phyloP scores from a whole-genome alignment of 2,113 vertebrate genomes.

The Rana temporaria region DNA sequence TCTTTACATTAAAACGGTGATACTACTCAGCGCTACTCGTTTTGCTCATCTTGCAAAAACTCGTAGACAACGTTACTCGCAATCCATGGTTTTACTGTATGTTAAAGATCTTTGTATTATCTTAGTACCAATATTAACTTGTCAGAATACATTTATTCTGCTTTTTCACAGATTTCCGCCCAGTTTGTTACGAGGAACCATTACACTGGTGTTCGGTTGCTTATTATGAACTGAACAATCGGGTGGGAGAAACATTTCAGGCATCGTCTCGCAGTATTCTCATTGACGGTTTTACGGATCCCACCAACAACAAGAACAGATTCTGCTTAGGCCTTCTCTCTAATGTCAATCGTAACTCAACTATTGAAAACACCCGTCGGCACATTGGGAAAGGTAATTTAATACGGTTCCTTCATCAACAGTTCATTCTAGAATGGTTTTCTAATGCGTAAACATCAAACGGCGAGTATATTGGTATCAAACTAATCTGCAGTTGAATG shows the following conservation, averaged over 20 bases:
- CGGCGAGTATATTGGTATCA: too few relatives aligned
- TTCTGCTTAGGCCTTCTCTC: constrained; percentile 97
- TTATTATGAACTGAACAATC: constrained; percentile 97
- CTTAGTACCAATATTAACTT: background rate
- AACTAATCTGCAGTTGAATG: too few relatives aligned
- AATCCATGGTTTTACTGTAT: too few relatives aligned
- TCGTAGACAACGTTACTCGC: too few relatives aligned
- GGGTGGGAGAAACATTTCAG: constrained; percentile 96
- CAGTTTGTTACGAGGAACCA: constrained; percentile 95
- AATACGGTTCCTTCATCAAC: too few relatives aligned
- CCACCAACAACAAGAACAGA: constrained; percentile 95
- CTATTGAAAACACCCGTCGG: constrained; percentile 94
- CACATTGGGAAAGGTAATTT: constrained; percentile 95
- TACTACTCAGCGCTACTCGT: too few relatives aligned
- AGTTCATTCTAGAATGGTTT: too few relatives aligned
- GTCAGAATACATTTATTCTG: background rate
- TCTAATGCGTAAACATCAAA: too few relatives aligned
- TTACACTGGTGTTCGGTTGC: constrained; percentile 97
- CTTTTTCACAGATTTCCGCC: constrained; percentile 83
- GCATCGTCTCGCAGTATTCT: constrained; percentile 91
- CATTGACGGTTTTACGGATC: constrained; percentile 97
- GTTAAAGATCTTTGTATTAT: too few relatives aligned
- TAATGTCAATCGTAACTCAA: constrained; percentile 98
- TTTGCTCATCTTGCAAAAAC: too few relatives aligned
- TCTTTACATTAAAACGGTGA: too few relatives aligned